Evolutionary conservation across 2,113 vertebrate genomes (phyloP), one percentile per base, ranked within the genome.

Genomic region (Nanorana parkeri): DNA sequence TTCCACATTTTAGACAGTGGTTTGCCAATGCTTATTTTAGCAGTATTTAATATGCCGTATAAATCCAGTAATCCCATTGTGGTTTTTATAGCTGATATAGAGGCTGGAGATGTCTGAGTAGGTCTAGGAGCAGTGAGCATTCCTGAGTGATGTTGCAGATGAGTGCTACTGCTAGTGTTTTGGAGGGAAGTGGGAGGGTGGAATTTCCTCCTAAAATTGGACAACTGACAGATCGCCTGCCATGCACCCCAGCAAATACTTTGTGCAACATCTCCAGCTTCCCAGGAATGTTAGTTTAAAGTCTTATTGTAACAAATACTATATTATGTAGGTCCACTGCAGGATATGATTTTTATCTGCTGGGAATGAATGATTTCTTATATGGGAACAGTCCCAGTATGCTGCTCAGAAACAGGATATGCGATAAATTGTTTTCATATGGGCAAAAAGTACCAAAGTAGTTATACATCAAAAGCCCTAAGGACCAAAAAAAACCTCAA

Each of bases 131-230:
- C 29, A 73, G n/a, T 55, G 60, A 75, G 63, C 76, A 76, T 83
- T 83, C 80, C 72, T 76, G 32, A 83, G 64, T 32, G 54, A 83
- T 80, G 52, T 80, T 41, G 32, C 66, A 68, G 66, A 80, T 68
- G 61, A 66, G 7, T 68, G 64, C n/a, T 83, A 21, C 52, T 68
- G 64, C n/a, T 83, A 21, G 63, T 83, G 63, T 68, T 21, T 54
- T 47, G 67, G 28, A 68, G 63, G 80, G 80, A 83, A 76, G 54
- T 68, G 52, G 80, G 80, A 83, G 72, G 21, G 63, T 68, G 80
- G 80, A 75, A 83, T 83, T 83, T 83, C 80, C 80, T 83, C 24
- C 23, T 21, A 76, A 83, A 68, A 8, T 76, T 83, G 80, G 80
- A 83, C 19, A 66, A 60, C 28, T 76, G 72, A 68, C 80, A 83